These are phyloP conservation scores for Protosalanx chinensis DNA, from an alignment of 2,797 vertebrate genomes.

Conservation along the genomic window DNA sequence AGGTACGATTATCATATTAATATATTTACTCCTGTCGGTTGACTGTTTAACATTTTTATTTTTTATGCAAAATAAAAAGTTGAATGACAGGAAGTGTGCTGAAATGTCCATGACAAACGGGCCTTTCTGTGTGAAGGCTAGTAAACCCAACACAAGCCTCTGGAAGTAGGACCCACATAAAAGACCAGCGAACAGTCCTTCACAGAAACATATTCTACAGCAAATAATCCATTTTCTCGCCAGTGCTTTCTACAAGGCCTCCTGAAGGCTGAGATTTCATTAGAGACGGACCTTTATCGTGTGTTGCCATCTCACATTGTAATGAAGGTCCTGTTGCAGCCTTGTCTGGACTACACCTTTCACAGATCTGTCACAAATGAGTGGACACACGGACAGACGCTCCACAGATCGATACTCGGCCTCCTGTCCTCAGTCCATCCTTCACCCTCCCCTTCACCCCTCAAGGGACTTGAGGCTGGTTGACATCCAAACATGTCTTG, in stretches of 20 bases:
- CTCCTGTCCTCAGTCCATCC: neutral
- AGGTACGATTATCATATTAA: too few relatives aligned
- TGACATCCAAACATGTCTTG: neutral
- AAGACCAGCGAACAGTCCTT: neutral
- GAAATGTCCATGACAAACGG: too few relatives aligned
- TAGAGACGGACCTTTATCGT: neutral
- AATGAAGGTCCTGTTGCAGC: neutral
- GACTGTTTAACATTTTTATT: too few relatives aligned
- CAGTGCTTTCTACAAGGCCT: neutral
- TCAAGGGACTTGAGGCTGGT: neutral
- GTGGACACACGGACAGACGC: neutral
- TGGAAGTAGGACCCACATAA: too few relatives aligned
- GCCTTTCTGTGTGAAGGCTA: too few relatives aligned
- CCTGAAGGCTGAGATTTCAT: neutral
- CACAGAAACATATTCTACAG: neutral
- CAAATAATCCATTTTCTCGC: neutral
- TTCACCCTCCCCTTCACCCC: neutral
- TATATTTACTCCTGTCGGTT: too few relatives aligned
- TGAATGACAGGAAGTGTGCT: too few relatives aligned
- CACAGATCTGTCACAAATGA: constrained; percentile 2
- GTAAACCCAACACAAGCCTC: too few relatives aligned
- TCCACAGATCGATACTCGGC: neutral
- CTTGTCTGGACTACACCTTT: neutral
- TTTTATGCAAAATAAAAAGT: too few relatives aligned
- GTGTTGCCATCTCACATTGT: neutral